Evolutionary conservation across 2,888 invertebrate genomes (phyloP).

Genomic region (Leptodirus hochenwartii): DNA sequence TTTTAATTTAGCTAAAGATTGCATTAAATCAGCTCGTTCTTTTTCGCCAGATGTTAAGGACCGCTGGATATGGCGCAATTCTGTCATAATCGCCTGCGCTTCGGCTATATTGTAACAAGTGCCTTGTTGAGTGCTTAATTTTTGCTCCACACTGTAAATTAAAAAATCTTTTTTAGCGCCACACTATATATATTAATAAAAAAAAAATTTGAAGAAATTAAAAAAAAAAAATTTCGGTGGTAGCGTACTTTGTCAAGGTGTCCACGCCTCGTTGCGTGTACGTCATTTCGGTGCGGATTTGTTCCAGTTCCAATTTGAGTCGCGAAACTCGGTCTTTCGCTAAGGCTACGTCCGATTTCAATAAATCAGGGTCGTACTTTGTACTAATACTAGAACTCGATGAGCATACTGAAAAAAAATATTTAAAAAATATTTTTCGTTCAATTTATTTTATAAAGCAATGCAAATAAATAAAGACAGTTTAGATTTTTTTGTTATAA

Average conservation of each 20-base stretch:
- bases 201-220: constrained; percentile 1
- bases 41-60: constrained; percentile 81
- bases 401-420: constrained; percentile 55
- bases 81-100: constrained; percentile 90
- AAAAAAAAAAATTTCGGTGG: neutral
- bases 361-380: constrained; percentile 84
- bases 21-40: constrained; percentile 87
- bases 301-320: constrained; percentile 75
- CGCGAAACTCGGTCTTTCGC: constrained; percentile 78
- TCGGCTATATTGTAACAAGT: constrained; percentile 85
- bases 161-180: constrained; percentile 7
- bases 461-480: no score
- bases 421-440: no score
- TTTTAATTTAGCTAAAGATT: constrained; percentile 80
- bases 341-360: constrained; percentile 80
- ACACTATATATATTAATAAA: neutral
- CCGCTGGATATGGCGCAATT: constrained; percentile 82
- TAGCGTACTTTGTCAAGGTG: constrained; percentile 28
- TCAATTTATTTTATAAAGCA: no score
- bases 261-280: constrained; percentile 86
- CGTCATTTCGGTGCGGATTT: constrained; percentile 80
- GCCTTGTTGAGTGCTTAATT: constrained; percentile 63
- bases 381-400: constrained; percentile 76
- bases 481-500: no score
- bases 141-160: constrained; percentile 65